Percentiles rank a stretch among this genome's conserved stretches.
Evolutionary conservation across 2,888 invertebrate species (phyloP).

Genomic region (Panzeria rudis): DNA sequence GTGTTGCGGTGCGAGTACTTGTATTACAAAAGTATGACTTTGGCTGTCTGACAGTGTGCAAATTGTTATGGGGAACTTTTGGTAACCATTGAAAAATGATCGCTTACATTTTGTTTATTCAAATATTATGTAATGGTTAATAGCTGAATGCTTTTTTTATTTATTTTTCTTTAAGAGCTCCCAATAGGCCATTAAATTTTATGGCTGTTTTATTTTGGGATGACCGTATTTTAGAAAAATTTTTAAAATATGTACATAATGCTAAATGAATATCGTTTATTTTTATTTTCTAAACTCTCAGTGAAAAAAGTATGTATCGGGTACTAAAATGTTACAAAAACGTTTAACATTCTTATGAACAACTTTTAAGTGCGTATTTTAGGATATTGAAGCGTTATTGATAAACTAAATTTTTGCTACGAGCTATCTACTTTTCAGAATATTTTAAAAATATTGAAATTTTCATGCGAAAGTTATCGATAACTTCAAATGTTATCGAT

Average conservation of each 20-base stretch:
- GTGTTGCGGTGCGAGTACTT: neutral
- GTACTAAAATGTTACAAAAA: too few relatives aligned
- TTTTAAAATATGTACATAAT: too few relatives aligned
- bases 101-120: conserved; percentile 10
- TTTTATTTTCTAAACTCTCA: too few relatives aligned
- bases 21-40: conserved; percentile 7
- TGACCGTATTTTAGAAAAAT: conserved; percentile 32
- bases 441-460: too few relatives aligned
- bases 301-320: too few relatives aligned
- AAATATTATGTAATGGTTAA: conserved; percentile 36
- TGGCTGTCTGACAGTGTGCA: neutral
- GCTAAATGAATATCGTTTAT: too few relatives aligned
- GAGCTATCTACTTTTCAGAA: too few relatives aligned
- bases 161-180: conserved; percentile 26
- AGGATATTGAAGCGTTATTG: too few relatives aligned
- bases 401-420: too few relatives aligned
- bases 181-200: conserved; percentile 33
- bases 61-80: conserved; percentile 22
- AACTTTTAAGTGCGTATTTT: too few relatives aligned
- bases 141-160: conserved; percentile 4
- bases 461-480: neutral
- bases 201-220: conserved; percentile 5
- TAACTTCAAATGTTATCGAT: neutral
- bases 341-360: too few relatives aligned
- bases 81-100: conserved; percentile 28